Percentiles rank a stretch among this genome's conserved stretches.
Evolutionary conservation across 2,797 vertebrate genomes (phyloP).

Genomic region (Cuculus canorus): DNA sequence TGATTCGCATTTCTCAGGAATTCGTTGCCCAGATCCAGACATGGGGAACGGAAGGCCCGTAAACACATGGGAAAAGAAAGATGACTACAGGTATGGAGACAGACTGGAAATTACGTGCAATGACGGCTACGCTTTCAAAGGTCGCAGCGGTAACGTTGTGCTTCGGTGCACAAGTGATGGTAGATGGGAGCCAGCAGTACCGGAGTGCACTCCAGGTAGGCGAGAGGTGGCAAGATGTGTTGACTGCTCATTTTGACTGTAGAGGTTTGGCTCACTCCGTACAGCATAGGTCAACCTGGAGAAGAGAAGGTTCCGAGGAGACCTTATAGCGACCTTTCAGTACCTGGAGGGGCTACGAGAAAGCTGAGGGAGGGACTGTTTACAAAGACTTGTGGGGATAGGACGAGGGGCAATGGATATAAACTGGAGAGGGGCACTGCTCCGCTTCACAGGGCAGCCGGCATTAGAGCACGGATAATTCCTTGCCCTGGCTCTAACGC

Average conservation of each 20-base stretch:
- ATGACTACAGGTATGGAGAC: accelerated
- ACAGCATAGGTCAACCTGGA: no score
- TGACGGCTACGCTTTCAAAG: not conserved
- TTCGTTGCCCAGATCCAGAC: not conserved
- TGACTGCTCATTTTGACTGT: not conserved
- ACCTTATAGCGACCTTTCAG: no score
- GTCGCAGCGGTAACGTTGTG: accelerated
- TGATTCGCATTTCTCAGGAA: not conserved
- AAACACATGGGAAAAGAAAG: accelerated
- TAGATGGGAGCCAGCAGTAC: not conserved
- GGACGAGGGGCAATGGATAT: no score
- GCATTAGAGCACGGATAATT: accelerated
- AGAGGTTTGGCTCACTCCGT: not conserved
- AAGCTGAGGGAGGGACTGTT: no score
- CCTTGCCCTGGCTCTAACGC: not conserved
- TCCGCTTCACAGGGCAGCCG: not conserved
- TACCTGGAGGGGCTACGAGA: no score
- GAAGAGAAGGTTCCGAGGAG: no score
- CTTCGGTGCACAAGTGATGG: not conserved
- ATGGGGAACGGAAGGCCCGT: accelerated
- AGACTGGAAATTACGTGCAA: accelerated
- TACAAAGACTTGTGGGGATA: no score
- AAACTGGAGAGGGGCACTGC: no score
- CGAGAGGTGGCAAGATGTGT: accelerated
- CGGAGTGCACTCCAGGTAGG: constrained; percentile 14